These are phyloP conservation scores for Sebastiscus tertius DNA, from an alignment of 2,797 vertebrate species.

Conservation along the genomic window DNA sequence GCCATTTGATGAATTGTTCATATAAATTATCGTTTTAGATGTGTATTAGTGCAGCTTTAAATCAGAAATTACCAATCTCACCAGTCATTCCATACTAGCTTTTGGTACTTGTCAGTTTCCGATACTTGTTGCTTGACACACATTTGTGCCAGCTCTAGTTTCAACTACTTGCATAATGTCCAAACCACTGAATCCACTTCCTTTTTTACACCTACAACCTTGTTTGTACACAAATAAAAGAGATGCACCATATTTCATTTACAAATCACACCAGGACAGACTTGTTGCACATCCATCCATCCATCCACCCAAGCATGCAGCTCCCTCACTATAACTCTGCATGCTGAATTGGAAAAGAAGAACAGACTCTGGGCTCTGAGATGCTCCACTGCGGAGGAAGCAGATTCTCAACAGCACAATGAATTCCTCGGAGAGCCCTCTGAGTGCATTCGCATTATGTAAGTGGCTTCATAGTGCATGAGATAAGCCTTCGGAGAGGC, in stretches of 20 bases:
- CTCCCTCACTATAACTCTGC: not conserved
- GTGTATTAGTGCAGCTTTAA: not conserved
- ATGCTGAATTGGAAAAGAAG: not conserved
- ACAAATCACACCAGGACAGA: not conserved
- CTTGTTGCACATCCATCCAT: not conserved
- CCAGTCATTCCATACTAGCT: not conserved
- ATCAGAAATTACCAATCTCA: not conserved
- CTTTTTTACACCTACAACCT: not conserved
- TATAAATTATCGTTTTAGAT: not conserved
- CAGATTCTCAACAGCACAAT: slow-evolving; percentile 11
- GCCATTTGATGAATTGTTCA: not conserved
- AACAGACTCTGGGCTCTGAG: not conserved
- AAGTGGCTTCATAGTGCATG: slow-evolving; percentile 27
- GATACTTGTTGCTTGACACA: not conserved
- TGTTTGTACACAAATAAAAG: slow-evolving; percentile 5
- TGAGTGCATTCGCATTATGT: slow-evolving; percentile 22
- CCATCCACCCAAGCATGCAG: not conserved
- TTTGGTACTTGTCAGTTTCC: too few species aligned
- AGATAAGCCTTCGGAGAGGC: slow-evolving; percentile 41
- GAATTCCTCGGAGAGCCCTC: slow-evolving; percentile 15
- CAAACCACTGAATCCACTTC: not conserved
- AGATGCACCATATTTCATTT: slow-evolving; percentile 30
- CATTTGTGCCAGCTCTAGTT: not conserved
- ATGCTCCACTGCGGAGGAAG: slow-evolving; percentile 1
- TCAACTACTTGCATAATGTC: not conserved